Percentiles rank a stretch among this genome's conserved stretches.
phyloP scores from a whole-genome alignment of 2,113 vertebrate genomes.

The Oncorhynchus kisutch region DNA sequence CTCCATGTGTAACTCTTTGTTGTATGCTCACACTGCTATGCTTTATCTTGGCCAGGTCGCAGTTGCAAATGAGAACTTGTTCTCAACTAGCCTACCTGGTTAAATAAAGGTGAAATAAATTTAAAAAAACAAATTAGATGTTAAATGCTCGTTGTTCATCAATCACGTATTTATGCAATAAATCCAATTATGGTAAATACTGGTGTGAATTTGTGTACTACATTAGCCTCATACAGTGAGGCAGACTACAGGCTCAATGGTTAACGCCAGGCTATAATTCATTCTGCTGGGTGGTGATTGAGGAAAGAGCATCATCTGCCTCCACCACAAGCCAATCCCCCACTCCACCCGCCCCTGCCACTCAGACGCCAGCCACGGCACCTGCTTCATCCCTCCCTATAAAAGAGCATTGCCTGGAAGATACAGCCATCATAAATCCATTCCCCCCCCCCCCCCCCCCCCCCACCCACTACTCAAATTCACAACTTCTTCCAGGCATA shows the following conservation, averaged over 20 bases:
- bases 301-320: not conserved
- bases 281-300: not conserved
- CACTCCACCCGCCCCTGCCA: not conserved
- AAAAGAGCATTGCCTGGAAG: not conserved
- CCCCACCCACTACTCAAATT: not conserved
- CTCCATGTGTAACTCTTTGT: no score
- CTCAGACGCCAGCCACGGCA: not conserved
- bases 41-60: no score
- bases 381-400: slow-evolving; percentile 2
- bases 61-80: no score
- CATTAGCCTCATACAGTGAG: not conserved
- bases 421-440: slow-evolving; percentile 19
- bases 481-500: not conserved
- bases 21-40: no score
- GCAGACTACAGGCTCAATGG: not conserved
- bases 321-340: not conserved
- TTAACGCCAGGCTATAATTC: not conserved
- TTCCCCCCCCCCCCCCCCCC: not conserved
- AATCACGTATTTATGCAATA: not conserved
- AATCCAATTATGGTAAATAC: not conserved
- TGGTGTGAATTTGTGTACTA: not conserved
- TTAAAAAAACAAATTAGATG: no score
- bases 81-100: no score
- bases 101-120: no score
- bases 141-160: not conserved